A percentile compares a stretch with the other conserved stretches of the same genome.
phyloP scores from a whole-genome alignment of 2,888 invertebrate species.

The Acanthosepion lycidas region DNA sequence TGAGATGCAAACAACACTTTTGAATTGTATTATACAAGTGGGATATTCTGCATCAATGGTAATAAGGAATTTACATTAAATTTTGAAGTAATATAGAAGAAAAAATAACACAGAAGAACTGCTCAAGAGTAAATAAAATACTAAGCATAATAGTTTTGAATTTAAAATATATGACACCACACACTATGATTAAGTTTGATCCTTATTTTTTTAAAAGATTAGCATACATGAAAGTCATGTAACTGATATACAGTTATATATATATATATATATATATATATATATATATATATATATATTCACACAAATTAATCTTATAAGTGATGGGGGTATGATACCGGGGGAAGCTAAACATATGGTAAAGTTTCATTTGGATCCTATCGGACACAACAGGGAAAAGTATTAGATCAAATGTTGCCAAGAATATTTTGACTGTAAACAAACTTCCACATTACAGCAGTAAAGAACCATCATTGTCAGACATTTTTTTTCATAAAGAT shows the following conservation, averaged over 20 bases:
- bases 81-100: neutral
- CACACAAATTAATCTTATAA: neutral
- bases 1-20: neutral
- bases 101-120: neutral
- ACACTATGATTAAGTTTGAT: neutral
- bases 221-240: neutral
- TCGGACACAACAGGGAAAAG: neutral
- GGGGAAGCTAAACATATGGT: constrained; percentile 5
- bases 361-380: neutral
- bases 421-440: neutral
- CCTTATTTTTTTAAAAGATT: neutral
- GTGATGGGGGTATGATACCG: neutral
- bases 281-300: neutral
- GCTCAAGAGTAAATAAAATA: neutral
- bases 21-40: neutral
- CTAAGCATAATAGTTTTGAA: neutral
- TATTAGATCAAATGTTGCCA: neutral
- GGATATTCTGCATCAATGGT: neutral
- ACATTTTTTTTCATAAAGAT: neutral
- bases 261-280: too few species aligned
- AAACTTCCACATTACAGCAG: neutral
- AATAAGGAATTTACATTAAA: neutral
- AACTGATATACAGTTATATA: neutral
- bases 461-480: neutral
- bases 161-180: neutral